These are phyloP conservation scores for Aricia artaxerxes DNA, from an alignment of 2,888 invertebrate genomes.

Conservation along the genomic window DNA sequence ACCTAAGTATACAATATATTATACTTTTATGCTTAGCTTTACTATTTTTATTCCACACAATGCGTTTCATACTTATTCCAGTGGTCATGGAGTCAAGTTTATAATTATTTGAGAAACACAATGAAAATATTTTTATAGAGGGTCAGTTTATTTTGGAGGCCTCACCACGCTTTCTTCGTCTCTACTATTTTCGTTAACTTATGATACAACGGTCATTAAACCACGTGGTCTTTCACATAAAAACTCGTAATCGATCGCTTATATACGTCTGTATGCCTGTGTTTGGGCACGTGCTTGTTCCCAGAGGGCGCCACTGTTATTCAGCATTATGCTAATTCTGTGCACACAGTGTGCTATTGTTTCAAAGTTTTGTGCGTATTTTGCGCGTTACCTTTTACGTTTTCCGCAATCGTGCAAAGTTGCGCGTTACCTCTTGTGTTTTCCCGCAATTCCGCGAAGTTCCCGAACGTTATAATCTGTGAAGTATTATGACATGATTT, in stretches of 20 bases:
- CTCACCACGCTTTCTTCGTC: neutral
- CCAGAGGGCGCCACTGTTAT: conserved; percentile 61
- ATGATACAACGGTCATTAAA: neutral
- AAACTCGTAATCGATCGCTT: conserved; percentile 20
- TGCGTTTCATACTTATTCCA: no score
- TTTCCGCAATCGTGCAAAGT: neutral
- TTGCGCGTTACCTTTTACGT: conserved; percentile 44
- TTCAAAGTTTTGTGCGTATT: conserved; percentile 56
- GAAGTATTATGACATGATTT: conserved; percentile 22
- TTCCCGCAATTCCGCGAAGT: neutral
- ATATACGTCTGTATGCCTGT: conserved; percentile 45
- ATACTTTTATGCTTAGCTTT: neutral
- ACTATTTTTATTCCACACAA: neutral
- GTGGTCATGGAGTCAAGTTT: no score
- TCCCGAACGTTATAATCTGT: conserved; percentile 1
- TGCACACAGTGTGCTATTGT: conserved; percentile 62
- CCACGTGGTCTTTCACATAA: neutral
- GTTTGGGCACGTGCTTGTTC: conserved; percentile 71
- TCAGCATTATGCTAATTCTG: conserved; percentile 72
- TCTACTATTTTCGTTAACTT: neutral
- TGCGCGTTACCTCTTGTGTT: conserved; percentile 40
- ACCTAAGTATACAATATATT: no score
- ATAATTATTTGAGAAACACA: no score
- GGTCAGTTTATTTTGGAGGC: neutral
- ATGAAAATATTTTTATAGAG: neutral